Conservation (phyloP, 2,113 vertebrate species). For the Spermophilus dauricus region DNA sequence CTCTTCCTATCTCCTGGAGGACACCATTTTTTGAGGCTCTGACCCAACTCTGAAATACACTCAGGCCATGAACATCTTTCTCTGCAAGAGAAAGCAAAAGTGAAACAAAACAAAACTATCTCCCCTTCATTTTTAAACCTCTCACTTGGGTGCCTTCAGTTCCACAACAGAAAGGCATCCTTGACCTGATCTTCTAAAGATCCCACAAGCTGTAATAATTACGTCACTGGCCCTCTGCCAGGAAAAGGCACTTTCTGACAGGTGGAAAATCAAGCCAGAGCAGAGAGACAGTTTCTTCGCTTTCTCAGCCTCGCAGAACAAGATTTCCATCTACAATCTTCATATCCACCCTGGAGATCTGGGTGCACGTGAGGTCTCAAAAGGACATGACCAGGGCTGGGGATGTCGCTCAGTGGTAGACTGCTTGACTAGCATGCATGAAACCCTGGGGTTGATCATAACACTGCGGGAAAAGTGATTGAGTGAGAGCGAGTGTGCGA, state of each 20-base stretch:
- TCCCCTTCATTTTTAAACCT: conserved; percentile 27
- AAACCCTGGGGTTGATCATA: background rate
- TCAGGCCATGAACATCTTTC: background rate
- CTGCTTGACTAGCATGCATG: background rate
- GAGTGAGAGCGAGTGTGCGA: too few species aligned
- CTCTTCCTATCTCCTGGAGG: background rate
- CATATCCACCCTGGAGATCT: background rate
- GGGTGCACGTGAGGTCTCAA: background rate
- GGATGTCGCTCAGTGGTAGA: background rate
- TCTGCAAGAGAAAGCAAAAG: background rate
- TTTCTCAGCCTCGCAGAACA: background rate
- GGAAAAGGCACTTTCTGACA: conserved; percentile 66
- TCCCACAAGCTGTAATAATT: background rate
- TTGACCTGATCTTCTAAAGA: conserved; percentile 61
- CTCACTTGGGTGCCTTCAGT: background rate
- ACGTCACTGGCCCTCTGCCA: background rate
- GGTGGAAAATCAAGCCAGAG: background rate
- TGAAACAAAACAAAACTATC: background rate
- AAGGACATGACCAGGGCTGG: background rate
- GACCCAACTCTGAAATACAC: background rate
- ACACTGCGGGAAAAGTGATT: too few species aligned
- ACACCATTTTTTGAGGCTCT: background rate
- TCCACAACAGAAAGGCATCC: conserved; percentile 52
- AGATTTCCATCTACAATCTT: background rate
- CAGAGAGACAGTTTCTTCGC: rapidly evolving